Base-by-base conservation (phyloP, 2,888 invertebrate genomes). In the Troglohyphantes excavatus region DNA sequence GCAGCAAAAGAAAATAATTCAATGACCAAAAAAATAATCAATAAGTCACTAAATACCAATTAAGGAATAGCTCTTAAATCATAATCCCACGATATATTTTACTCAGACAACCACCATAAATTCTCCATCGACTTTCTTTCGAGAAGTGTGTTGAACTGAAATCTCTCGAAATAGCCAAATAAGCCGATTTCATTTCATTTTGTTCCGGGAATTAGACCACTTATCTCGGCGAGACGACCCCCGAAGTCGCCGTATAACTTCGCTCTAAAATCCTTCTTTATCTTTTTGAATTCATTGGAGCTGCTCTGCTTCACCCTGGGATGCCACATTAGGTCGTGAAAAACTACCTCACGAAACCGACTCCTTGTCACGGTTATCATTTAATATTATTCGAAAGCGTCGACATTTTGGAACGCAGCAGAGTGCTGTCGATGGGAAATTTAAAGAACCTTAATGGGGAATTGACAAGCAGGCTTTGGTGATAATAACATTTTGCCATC, bases 171-270 rank as follows among this genome's bases (percentile, higher is more conserved):
- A 33, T 33, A 39, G 39, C 19, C 21, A 11, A 7, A 19, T 70
- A 70, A 70, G 33, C 68, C 39, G 68, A 70, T 70, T 70, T 70
- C 68, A 11, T 9, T 33, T 33, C 11, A 13, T 70, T 33, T 70
- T 19, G 39, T 39, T 39, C 3, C 68, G 2, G 39, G 26, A 39
- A 39, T 11, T 7, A 33, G 21, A 21, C 68, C 29, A 33, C 9
- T 39, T 39, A 39, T 26, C n/a, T n/a, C n/a, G 46, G 13, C 11
- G 68, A 33, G n/a, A 33, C n/a, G 9, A 2, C 7, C 6, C n/a
- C 29, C 19, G 53, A 53, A 2, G 53, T 68, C 68, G n/a, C n/a
- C n/a, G n/a, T n/a, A n/a, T n/a, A n/a, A n/a, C n/a, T n/a, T n/a
- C n/a, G 1, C n/a, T 46, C 19, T 53, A 46, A 72, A 43, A 46